Conservation (phyloP, 2,888 invertebrate genomes). For the Teleiodes luculella region DNA sequence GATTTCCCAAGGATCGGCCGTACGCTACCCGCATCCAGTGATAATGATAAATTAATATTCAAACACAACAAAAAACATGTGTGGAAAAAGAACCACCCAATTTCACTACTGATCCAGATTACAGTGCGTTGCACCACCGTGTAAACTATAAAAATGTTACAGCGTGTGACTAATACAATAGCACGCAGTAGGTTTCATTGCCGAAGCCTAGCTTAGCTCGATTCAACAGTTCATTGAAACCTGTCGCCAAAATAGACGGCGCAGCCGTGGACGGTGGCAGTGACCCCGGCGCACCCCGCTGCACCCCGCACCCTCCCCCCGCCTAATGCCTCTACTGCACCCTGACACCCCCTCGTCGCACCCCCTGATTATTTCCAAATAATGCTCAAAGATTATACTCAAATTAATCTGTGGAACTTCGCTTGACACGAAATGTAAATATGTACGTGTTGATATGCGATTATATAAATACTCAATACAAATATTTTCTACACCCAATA, state of each 20-base stretch:
- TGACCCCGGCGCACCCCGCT: conserved; percentile 80
- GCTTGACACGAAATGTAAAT: background rate
- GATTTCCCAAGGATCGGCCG: no score
- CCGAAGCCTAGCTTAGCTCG: conserved; percentile 27
- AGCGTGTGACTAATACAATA: background rate
- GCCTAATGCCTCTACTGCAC: conserved; percentile 30
- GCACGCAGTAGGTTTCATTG: conserved; percentile 17
- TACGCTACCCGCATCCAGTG: no score
- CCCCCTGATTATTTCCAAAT: conserved; percentile 14
- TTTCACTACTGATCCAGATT: background rate
- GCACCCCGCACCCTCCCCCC: conserved; percentile 54
- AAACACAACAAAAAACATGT: no score
- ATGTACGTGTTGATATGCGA: no score
- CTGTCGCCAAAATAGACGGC: conserved; percentile 62
- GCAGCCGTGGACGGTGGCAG: conserved; percentile 77
- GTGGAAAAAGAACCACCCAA: background rate
- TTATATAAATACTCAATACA: no score
- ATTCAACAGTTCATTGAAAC: conserved; percentile 45
- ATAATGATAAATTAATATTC: no score
- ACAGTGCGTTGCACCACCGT: background rate
- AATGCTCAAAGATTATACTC: conserved; percentile 5
- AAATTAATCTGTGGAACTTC: background rate
- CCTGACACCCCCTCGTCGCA: conserved; percentile 7
- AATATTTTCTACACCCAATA: no score
- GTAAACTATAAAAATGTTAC: background rate